Conservation (phyloP, 1,140 invertebrate genomes). For the Drosophila elegans region DNA sequence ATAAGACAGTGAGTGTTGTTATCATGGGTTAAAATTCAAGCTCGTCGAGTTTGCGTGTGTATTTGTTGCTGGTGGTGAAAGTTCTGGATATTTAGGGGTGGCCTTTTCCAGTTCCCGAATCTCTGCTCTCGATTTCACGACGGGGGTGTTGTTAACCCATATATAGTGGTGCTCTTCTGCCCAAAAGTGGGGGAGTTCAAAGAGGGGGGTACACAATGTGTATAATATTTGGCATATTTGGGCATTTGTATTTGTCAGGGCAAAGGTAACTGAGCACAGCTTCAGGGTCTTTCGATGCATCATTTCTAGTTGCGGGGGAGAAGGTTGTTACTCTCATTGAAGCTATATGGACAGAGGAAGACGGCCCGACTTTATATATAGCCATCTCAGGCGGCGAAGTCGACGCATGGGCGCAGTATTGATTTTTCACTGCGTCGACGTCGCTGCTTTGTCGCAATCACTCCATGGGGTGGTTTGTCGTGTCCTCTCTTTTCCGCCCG, state of each 20-base stretch:
- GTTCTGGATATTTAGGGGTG: constrained; percentile 38
- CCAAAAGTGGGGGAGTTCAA: not conserved
- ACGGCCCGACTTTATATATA: constrained; percentile 11
- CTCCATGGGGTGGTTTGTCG: constrained; percentile 80
- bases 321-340: too few relatives aligned
- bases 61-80: constrained; percentile 14
- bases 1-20: constrained; percentile 18
- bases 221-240: not conserved
- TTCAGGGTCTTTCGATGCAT: too few relatives aligned
- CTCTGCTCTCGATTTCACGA: constrained; percentile 14
- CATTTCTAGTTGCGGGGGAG: not conserved
- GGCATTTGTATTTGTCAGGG: not conserved
- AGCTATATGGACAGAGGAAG: not conserved
- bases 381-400: constrained; percentile 48
- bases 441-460: constrained; percentile 64
- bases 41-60: constrained; percentile 61
- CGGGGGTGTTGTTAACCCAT: constrained; percentile 43
- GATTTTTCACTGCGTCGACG: constrained; percentile 82
- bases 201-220: not conserved
- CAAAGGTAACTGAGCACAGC: not conserved
- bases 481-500: constrained; percentile 21
- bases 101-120: constrained; percentile 14
- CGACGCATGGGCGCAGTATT: constrained; percentile 84
- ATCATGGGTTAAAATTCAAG: constrained; percentile 25
- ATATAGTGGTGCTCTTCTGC: constrained; percentile 40